Evolutionary conservation across 2,888 invertebrate species (phyloP).

Genomic region (Pedicia rivosa): DNA sequence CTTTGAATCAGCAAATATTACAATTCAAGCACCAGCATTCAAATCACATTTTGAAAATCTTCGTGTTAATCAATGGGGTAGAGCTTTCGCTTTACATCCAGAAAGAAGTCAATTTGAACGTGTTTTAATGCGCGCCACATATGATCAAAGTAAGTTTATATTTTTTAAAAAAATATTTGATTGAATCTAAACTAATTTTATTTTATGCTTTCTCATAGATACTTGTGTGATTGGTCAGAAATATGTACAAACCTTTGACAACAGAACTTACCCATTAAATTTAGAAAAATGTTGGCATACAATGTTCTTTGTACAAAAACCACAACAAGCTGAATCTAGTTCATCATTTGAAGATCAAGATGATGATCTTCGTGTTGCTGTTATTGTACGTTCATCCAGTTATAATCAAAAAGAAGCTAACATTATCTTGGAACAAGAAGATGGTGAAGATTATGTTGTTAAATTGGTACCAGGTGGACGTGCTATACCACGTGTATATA

Average conservation of each 20-base stretch:
- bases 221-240: background rate
- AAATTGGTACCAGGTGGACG: slow-evolving; percentile 14
- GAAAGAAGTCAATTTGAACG: slow-evolving; percentile 16
- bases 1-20: slow-evolving; percentile 32
- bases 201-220: too few species aligned
- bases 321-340: background rate
- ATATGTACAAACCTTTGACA: slow-evolving; percentile 3
- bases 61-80: slow-evolving; percentile 27
- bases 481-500: slow-evolving; percentile 24
- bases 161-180: too few species aligned
- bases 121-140: slow-evolving; percentile 20
- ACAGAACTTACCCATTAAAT: background rate
- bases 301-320: background rate
- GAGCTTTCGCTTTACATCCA: slow-evolving; percentile 34
- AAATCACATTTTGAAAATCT: slow-evolving; percentile 30
- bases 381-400: background rate
- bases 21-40: slow-evolving; percentile 30
- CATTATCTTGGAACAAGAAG: slow-evolving; percentile 27
- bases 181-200: too few species aligned
- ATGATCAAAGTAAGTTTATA: background rate
- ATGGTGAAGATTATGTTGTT: slow-evolving; percentile 20
- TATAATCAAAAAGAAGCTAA: slow-evolving; percentile 26
- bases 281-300: slow-evolving; percentile 1
- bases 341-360: background rate
- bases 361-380: background rate